Evolutionary conservation across 2,888 invertebrate genomes (phyloP).

Genomic region (Syrista parreyssii): DNA sequence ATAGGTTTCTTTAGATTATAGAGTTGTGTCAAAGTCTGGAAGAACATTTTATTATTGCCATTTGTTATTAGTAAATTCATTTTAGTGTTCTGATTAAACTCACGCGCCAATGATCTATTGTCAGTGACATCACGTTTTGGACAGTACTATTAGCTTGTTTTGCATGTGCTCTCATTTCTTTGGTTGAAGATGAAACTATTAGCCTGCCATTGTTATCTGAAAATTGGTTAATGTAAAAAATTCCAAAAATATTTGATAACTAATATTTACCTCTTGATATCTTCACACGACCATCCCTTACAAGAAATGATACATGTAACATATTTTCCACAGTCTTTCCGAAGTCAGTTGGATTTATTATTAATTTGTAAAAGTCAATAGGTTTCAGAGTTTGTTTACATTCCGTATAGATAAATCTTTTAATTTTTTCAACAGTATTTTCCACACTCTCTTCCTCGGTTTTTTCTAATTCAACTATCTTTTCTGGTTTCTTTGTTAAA

Average conservation of each 20-base stretch:
- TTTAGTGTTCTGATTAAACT: constrained; percentile 59
- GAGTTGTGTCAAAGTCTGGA: constrained; percentile 42
- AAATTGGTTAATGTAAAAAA: constrained; percentile 2
- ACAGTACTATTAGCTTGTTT: constrained; percentile 43
- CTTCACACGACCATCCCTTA: constrained; percentile 69
- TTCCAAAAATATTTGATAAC: not conserved
- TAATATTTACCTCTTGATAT: constrained; percentile 66
- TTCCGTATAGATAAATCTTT: constrained; percentile 65
- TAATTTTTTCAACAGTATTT: constrained; percentile 70
- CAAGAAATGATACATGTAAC: constrained; percentile 74
- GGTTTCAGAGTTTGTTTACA: constrained; percentile 65
- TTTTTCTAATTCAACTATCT: constrained; percentile 67
- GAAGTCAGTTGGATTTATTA: constrained; percentile 73
- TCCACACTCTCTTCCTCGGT: constrained; percentile 68
- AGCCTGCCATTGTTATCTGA: constrained; percentile 43
- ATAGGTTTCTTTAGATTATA: constrained; percentile 49
- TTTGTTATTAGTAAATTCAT: not conserved
- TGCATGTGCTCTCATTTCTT: constrained; percentile 43
- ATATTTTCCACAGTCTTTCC: constrained; percentile 74
- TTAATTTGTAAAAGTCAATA: constrained; percentile 71
- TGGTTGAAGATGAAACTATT: constrained; percentile 50
- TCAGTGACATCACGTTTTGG: constrained; percentile 71
- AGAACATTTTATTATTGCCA: not conserved
- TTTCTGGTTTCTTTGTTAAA: constrained; percentile 68
- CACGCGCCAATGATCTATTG: constrained; percentile 72